Evolutionary conservation across 2,797 vertebrate species (phyloP).

Genomic region (Sphenopsis melanotis): DNA sequence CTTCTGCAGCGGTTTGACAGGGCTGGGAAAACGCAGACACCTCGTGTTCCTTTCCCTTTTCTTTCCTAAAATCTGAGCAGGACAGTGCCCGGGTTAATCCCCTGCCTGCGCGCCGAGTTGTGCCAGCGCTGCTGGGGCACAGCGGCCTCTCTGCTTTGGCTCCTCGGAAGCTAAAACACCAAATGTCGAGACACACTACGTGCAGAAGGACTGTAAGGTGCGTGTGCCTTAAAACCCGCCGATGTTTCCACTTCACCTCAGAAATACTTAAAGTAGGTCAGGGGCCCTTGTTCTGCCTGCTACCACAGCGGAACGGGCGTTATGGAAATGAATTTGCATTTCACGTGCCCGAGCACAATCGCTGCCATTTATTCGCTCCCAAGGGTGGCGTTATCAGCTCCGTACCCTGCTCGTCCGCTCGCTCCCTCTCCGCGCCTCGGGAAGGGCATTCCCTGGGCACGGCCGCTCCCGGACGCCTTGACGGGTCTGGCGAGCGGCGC

Average conservation of each 20-base stretch:
- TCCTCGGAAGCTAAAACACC: fast-evolving
- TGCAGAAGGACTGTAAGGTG: fast-evolving
- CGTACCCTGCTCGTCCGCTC: fast-evolving
- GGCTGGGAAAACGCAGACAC: background rate
- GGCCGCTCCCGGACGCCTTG: fast-evolving
- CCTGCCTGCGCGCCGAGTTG: fast-evolving
- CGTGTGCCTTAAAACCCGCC: fast-evolving
- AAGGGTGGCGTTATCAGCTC: fast-evolving
- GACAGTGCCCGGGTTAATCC: fast-evolving
- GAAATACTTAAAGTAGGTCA: fast-evolving
- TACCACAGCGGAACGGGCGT: fast-evolving
- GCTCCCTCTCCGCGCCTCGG: fast-evolving
- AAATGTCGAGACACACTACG: fast-evolving
- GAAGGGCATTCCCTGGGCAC: fast-evolving
- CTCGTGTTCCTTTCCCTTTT: too few species aligned
- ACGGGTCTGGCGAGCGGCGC: background rate
- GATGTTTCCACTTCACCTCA: fast-evolving
- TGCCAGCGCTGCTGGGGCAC: fast-evolving
- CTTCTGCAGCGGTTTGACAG: background rate
- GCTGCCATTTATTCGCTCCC: fast-evolving
- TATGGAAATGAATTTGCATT: fast-evolving
- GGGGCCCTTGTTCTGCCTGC: background rate
- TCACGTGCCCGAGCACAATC: background rate
- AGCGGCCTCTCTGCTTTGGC: fast-evolving
- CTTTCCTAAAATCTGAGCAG: background rate